A percentile compares a stretch with the other conserved stretches of the same genome.
These are phyloP conservation scores for Ctenosaura bakeri DNA, from an alignment of 2,797 vertebrate genomes.

Conservation along the genomic window DNA sequence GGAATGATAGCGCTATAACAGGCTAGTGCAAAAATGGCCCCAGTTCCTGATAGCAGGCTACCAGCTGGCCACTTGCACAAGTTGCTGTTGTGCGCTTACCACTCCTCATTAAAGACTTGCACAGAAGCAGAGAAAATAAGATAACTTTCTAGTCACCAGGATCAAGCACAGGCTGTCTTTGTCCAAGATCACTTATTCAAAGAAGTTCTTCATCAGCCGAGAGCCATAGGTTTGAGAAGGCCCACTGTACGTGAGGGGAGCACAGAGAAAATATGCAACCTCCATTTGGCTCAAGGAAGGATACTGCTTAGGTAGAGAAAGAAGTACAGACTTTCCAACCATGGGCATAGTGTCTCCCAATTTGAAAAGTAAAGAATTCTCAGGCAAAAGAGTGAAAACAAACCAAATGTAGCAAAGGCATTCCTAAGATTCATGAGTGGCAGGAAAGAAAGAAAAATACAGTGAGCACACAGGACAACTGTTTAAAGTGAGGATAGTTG, in stretches of 20 bases:
- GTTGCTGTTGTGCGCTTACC: neutral
- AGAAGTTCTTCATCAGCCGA: neutral
- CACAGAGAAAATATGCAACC: too few species aligned
- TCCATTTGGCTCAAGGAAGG: neutral
- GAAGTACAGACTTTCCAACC: neutral
- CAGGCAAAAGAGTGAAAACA: neutral
- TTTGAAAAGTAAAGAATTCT: neutral
- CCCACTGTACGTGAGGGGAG: neutral
- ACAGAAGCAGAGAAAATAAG: neutral
- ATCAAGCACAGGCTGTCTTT: neutral
- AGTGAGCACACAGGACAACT: neutral
- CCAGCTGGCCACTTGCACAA: neutral
- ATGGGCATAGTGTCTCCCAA: neutral
- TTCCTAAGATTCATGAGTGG: neutral
- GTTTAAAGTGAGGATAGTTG: neutral
- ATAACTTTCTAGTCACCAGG: neutral
- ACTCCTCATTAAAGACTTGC: neutral
- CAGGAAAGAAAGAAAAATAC: neutral
- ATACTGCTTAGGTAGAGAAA: neutral
- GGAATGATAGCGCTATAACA: too few species aligned
- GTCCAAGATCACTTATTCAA: neutral
- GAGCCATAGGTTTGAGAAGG: neutral
- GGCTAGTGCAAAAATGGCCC: too few species aligned
- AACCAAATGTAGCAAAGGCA: neutral
- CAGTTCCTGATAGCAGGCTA: neutral